Conservation (phyloP, 2,888 invertebrate genomes). For the Choristoneura rosaceana region DNA sequence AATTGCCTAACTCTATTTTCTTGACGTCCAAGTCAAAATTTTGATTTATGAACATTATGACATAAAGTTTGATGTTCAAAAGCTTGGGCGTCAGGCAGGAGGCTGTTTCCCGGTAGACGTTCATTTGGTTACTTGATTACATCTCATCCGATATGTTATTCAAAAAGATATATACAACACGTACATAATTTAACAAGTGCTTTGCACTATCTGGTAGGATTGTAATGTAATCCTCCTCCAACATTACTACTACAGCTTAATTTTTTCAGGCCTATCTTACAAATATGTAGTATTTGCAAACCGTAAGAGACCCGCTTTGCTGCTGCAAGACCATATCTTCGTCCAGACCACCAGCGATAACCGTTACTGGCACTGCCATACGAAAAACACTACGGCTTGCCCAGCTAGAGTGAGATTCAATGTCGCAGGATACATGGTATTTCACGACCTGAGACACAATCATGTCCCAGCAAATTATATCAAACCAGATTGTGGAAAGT, state of each 20-base stretch:
- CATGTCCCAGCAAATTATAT: constrained; percentile 51
- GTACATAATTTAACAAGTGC: no score
- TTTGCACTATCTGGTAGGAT: no score
- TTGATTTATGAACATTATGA: no score
- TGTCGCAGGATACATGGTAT: neutral
- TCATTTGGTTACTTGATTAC: no score
- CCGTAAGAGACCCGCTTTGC: neutral
- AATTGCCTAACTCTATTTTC: no score
- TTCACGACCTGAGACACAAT: constrained; percentile 53
- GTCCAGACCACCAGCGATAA: constrained; percentile 43
- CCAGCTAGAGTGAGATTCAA: constrained; percentile 42
- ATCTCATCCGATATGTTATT: no score
- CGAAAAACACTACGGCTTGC: constrained; percentile 41
- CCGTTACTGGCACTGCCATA: constrained; percentile 47
- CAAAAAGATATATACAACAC: no score
- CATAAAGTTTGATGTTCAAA: no score
- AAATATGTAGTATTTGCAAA: neutral
- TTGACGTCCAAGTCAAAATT: no score
- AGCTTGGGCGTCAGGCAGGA: no score
- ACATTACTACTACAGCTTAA: neutral
- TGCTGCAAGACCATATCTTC: constrained; percentile 45
- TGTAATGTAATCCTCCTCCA: neutral
- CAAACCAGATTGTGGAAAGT: neutral
- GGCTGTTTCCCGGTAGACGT: no score
- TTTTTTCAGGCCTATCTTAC: neutral